Conservation (phyloP, 1,140 invertebrate species). For the Adoxophyes honmai region DNA sequence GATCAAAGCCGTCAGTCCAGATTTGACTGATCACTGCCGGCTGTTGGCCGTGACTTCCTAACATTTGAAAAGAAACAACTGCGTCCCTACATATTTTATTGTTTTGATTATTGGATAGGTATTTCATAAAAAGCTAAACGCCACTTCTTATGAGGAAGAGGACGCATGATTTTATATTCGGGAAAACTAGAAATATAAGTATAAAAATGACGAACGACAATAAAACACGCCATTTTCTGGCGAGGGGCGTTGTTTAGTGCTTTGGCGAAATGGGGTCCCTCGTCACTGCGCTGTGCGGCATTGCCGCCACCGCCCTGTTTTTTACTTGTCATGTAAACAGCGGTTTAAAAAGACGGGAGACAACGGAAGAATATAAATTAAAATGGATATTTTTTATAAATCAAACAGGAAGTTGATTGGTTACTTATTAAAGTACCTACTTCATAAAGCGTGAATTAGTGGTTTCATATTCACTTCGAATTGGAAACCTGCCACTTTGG, state of each 20-base stretch:
- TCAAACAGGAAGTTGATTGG: too few species aligned
- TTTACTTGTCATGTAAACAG: neutral
- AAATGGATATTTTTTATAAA: too few species aligned
- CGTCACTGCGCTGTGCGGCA: neutral
- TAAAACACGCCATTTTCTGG: constrained; percentile 13
- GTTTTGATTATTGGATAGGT: too few species aligned
- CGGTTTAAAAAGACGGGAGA: neutral
- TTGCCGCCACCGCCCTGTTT: neutral
- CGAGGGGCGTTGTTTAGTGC: neutral
- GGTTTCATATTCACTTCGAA: too few species aligned
- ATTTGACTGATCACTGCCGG: constrained; percentile 10
- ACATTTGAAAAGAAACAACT: neutral
- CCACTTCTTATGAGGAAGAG: too few species aligned
- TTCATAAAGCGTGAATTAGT: too few species aligned
- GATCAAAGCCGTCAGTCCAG: constrained; percentile 2
- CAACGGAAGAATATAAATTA: neutral
- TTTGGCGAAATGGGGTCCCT: neutral
- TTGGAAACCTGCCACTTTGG: too few species aligned
- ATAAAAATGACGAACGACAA: constrained; percentile 7
- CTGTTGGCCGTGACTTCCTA: neutral
- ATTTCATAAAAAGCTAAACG: too few species aligned
- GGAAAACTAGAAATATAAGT: constrained; percentile 10
- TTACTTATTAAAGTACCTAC: too few species aligned
- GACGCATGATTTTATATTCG: constrained; percentile 4
- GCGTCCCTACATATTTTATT: neutral